Percentiles rank a stretch among this genome's conserved stretches.
These are phyloP conservation scores for Phalanger gymnotis DNA, from an alignment of 2,797 vertebrate species.

Conservation along the genomic window DNA sequence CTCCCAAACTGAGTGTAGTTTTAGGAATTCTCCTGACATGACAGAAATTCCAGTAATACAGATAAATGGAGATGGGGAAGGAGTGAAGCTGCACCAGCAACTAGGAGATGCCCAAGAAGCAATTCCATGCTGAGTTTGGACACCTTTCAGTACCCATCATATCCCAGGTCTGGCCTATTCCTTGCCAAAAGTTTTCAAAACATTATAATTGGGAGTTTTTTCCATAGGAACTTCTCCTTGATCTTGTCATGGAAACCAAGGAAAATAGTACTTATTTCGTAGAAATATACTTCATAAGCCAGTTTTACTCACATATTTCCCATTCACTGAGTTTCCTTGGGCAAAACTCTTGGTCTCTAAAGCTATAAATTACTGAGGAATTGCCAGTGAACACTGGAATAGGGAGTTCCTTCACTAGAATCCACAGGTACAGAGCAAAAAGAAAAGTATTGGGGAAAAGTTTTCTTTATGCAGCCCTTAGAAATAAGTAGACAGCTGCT, in stretches of 20 bases:
- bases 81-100: background rate
- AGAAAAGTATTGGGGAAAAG: background rate
- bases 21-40: background rate
- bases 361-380: background rate
- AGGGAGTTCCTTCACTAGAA: background rate
- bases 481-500: background rate
- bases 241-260: background rate
- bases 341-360: background rate
- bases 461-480: background rate
- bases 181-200: background rate
- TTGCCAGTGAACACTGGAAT: background rate
- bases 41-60: background rate
- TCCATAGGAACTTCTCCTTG: background rate
- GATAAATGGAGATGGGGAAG: background rate
- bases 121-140: background rate
- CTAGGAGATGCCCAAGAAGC: background rate
- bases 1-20: background rate
- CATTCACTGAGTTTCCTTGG: background rate
- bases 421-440: background rate
- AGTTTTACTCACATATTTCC: background rate
- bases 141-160: background rate
- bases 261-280: background rate
- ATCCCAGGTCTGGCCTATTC: background rate
- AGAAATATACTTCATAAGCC: background rate
- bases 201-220: background rate